Conservation (phyloP, 2,113 vertebrate genomes). For the Rhea americana region DNA sequence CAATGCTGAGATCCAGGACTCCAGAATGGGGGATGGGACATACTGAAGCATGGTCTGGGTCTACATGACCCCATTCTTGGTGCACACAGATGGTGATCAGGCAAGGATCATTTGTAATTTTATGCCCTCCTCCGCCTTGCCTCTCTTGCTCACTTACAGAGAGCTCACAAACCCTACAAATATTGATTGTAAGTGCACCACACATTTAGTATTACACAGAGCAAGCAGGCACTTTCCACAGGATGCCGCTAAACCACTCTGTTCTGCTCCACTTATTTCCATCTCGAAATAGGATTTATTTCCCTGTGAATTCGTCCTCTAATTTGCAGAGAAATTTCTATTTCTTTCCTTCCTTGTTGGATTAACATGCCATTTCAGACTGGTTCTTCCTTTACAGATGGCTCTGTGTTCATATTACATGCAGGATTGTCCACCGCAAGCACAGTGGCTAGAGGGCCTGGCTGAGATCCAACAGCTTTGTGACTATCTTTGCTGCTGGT, state of each 20-base stretch:
- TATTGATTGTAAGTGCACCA: neutral
- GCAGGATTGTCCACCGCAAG: neutral
- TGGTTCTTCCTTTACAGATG: neutral
- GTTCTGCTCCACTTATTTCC: neutral
- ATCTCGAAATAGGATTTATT: neutral
- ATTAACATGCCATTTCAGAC: neutral
- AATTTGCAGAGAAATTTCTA: neutral
- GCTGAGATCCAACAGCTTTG: neutral
- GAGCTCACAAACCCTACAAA: neutral
- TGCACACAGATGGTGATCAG: neutral
- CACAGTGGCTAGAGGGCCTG: neutral
- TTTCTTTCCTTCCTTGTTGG: neutral
- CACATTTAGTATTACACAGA: neutral
- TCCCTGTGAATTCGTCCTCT: neutral
- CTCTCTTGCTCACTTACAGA: neutral
- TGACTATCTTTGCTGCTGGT: neutral
- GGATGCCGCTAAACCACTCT: slow-evolving; percentile 1
- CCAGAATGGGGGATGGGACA: neutral
- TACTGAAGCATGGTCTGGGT: neutral
- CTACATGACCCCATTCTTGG: neutral
- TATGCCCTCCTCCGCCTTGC: neutral
- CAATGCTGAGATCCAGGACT: neutral
- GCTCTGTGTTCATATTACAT: neutral
- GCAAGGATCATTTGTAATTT: neutral
- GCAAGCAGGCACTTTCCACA: neutral